Evolutionary conservation across 2,888 invertebrate genomes (phyloP).

Genomic region (Dasysyrphus tricinctus): DNA sequence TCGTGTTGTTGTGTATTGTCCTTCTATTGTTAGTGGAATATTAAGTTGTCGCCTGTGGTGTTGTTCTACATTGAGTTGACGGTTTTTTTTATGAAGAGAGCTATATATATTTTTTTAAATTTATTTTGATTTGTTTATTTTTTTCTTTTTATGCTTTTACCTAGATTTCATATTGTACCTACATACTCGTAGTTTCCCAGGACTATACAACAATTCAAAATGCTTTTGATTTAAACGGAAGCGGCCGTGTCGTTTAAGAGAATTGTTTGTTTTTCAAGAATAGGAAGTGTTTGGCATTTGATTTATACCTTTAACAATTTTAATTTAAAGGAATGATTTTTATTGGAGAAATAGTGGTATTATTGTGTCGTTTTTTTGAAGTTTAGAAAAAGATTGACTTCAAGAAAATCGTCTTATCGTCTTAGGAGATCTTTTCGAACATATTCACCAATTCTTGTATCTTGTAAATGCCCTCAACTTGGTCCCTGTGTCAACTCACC

Average conservation of each 20-base stretch:
- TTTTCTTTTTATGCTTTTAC: conserved; percentile 21
- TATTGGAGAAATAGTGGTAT: neutral
- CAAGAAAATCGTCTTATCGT: neutral
- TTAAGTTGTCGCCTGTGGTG: conserved; percentile 63
- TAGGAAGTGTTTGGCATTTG: neutral
- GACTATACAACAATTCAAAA: neutral
- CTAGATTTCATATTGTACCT: conserved; percentile 35
- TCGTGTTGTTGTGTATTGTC: conserved; percentile 18
- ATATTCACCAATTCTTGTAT: too few relatives aligned
- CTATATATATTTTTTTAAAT: conserved; percentile 1
- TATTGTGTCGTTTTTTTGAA: neutral
- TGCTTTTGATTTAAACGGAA: neutral
- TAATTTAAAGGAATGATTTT: conserved; percentile 1
- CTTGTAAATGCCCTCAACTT: too few relatives aligned
- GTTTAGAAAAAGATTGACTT: neutral
- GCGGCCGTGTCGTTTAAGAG: neutral
- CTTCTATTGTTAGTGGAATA: conserved; percentile 41
- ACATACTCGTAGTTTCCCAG: neutral
- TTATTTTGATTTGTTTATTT: conserved; percentile 35
- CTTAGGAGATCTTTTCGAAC: neutral
- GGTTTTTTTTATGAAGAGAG: conserved; percentile 4
- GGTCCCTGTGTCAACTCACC: too few relatives aligned
- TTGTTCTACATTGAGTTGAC: conserved; percentile 53
- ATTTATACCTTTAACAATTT: neutral
- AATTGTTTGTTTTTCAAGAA: neutral